Conservation (phyloP, 2,888 invertebrate genomes). For the Neoitamus cyanurus region DNA sequence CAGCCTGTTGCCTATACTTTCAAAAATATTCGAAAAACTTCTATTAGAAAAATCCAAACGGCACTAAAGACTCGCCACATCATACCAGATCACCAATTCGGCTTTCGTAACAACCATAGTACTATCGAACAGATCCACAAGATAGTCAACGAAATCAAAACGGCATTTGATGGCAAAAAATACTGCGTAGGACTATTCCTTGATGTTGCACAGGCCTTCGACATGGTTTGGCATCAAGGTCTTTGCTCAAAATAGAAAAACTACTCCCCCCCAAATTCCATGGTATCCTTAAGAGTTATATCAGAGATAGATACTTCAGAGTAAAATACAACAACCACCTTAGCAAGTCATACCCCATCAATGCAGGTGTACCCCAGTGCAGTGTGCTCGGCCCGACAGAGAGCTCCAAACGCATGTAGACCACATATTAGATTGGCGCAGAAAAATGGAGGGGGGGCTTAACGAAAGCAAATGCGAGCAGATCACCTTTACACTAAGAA, state of each 20-base stretch:
- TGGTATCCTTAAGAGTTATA: too few relatives aligned
- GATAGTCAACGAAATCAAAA: too few relatives aligned
- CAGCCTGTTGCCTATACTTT: neutral
- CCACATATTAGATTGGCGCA: neutral
- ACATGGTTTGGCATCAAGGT: too few relatives aligned
- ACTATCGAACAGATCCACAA: too few relatives aligned
- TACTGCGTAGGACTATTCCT: neutral
- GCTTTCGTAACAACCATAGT: too few relatives aligned
- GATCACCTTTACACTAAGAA: too few relatives aligned
- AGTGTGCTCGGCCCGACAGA: neutral
- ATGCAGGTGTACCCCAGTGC: neutral
- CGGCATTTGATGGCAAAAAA: too few relatives aligned
- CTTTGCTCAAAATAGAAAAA: constrained; percentile 3
- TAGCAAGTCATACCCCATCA: neutral
- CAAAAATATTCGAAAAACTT: neutral
- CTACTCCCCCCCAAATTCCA: neutral
- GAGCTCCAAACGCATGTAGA: neutral
- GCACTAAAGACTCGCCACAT: too few relatives aligned
- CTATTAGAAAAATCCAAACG: neutral
- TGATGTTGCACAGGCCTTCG: neutral
- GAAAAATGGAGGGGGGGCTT: neutral
- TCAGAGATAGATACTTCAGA: neutral
- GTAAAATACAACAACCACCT: neutral
- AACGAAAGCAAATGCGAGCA: too few relatives aligned
- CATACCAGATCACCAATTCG: too few relatives aligned